Evolutionary conservation across 1,140 invertebrate species (phyloP).

Genomic region (Pygmarrhopalites habei): DNA sequence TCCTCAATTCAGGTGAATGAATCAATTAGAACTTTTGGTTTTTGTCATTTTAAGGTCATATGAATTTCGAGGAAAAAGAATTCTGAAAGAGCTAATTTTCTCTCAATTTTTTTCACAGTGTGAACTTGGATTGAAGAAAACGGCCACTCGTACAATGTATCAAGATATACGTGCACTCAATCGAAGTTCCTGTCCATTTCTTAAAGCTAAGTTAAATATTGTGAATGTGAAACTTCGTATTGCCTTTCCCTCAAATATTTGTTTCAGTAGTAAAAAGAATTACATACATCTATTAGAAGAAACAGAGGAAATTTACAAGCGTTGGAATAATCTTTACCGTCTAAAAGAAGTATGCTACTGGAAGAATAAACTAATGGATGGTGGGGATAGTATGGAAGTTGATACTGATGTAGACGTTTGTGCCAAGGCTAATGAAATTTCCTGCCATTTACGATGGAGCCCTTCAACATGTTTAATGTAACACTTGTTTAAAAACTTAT

Average conservation of each 20-base stretch:
- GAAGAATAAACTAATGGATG: slow-evolving; percentile 13
- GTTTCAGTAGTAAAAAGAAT: background rate
- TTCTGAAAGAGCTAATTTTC: background rate
- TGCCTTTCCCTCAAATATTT: background rate
- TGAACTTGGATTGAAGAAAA: slow-evolving; percentile 21
- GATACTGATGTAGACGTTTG: background rate
- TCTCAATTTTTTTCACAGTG: slow-evolving; percentile 19
- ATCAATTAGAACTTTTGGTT: background rate
- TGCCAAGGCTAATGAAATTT: background rate
- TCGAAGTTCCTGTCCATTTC: slow-evolving; percentile 19
- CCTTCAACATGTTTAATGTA: too few species aligned
- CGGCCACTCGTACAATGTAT: slow-evolving; percentile 21
- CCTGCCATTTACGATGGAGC: too few species aligned
- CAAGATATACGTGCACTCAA: slow-evolving; percentile 22
- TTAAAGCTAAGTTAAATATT: slow-evolving; percentile 18
- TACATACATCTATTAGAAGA: slow-evolving; percentile 8
- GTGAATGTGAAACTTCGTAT: slow-evolving; percentile 15
- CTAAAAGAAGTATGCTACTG: slow-evolving; percentile 20
- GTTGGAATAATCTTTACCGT: slow-evolving; percentile 28
- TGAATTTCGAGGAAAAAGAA: background rate
- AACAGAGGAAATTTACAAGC: slow-evolving; percentile 12
- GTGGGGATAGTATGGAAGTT: background rate
- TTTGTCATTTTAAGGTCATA: background rate
- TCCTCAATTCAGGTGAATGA: slow-evolving; percentile 27
- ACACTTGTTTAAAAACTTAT: too few species aligned